Base-by-base conservation (phyloP, 53 echinoderm and acorn worm genomes). In the Crossaster papposus region DNA sequence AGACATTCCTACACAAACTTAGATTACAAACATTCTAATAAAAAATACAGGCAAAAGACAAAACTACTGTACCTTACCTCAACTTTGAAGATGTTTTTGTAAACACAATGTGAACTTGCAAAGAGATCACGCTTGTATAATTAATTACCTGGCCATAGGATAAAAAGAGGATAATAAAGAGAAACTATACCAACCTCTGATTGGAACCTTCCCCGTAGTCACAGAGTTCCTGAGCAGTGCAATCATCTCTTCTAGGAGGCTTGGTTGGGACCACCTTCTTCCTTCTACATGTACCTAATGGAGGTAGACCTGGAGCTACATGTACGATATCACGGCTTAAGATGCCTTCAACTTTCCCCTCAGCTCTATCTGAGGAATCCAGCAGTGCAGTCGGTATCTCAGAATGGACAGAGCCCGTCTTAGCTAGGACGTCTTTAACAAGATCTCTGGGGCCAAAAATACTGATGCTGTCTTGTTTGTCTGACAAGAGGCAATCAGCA, bases 361-460 rank as follows among this genome's bases (percentile, higher is more conserved):
- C 77, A 14, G 15, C 6, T 58, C 36, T 77, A 23, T 4, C 76
- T 14, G 77, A 14, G 1, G 63, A 24, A 14, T 62, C 54, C 51
- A 65, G 30, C 31, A 72, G 72, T 72, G 30, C 72, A 23, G 8
- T 70, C 2, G 84, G 30, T 84, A 84, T 76, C 87, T 87, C 87
- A 5, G 14, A 23, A 36, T 36, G n/a, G 76, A 36, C 77, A 18
- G 76, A 87, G 20, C 87, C 87, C n/a, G 87, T 76, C 36, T 77
- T 87, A 55, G 72, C 51, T 14, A 87, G 76, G 76, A 87, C 87
- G 14, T 87, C 87, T 52, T 87, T 87, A 11, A 87, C 77, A 23
- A 87, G 55, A 58, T 87, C 87, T 30, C 63, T 77, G 35, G 87
- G 87, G 10, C 87, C 87, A 72, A 87, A 87, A 29, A 87, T 87